Conservation (phyloP, 2,113 vertebrate genomes). For the Polypterus senegalus region DNA sequence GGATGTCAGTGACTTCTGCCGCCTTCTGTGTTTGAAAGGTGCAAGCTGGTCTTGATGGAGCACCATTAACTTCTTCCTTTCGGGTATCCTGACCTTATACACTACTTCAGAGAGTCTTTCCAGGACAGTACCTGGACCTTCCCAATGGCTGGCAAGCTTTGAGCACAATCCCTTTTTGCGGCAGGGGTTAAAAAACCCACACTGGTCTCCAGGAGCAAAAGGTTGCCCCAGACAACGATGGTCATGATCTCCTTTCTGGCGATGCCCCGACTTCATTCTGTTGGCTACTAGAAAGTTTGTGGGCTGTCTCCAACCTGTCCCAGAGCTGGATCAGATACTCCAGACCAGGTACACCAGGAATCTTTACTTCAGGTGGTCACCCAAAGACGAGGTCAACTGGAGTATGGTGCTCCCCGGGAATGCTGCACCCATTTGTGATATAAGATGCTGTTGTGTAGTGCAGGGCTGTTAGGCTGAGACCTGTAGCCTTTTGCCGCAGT, state of each 20-base stretch:
- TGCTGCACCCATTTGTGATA: no score
- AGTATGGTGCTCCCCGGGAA: no score
- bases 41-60: constrained; percentile 6
- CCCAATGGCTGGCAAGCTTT: constrained; percentile 6
- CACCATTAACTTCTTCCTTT: background rate
- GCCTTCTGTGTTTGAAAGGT: background rate
- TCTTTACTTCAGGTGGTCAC: background rate
- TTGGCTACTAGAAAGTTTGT: background rate
- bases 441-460: no score
- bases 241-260: constrained; percentile 3
- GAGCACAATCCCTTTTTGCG: constrained; percentile 5
- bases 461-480: no score
- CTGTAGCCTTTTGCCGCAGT: no score
- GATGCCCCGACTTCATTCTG: background rate
- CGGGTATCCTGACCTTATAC: background rate
- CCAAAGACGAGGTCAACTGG: constrained; percentile 3
- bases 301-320: background rate
- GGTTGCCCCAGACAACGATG: background rate
- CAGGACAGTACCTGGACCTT: background rate
- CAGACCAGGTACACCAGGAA: background rate
- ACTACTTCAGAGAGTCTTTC: background rate
- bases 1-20: background rate
- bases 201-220: constrained; percentile 3
- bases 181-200: constrained; percentile 5
- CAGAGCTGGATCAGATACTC: background rate